These are phyloP conservation scores for Augiades crinisus DNA, from an alignment of 2,888 invertebrate genomes.

Conservation along the genomic window DNA sequence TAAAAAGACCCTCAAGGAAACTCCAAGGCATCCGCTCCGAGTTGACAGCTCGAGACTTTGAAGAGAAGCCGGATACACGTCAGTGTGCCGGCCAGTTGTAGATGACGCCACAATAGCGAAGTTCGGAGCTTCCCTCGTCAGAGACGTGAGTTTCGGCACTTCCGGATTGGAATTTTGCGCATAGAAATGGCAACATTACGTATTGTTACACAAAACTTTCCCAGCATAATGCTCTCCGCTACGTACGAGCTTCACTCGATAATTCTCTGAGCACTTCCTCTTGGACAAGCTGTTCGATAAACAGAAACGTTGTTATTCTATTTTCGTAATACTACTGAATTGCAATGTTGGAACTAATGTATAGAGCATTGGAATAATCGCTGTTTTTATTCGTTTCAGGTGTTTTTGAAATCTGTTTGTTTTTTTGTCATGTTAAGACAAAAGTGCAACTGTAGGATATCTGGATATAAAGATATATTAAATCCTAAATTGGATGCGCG, in stretches of 20 bases:
- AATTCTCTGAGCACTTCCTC: constrained; percentile 58
- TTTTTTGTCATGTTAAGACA: too few species aligned
- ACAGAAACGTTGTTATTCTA: constrained; percentile 49
- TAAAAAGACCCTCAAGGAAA: constrained; percentile 75
- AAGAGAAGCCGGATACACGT: constrained; percentile 76
- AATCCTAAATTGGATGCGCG: too few species aligned
- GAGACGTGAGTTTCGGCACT: constrained; percentile 51
- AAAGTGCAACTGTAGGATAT: too few species aligned
- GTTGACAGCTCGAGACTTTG: constrained; percentile 75
- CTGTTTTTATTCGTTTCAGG: background rate
- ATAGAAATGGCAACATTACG: constrained; percentile 79
- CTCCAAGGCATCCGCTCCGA: constrained; percentile 64
- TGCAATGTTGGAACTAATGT: background rate
- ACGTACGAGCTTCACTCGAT: constrained; percentile 58
- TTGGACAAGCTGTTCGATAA: constrained; percentile 56
- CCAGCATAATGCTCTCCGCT: constrained; percentile 65
- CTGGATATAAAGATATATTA: too few species aligned
- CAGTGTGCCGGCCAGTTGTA: constrained; percentile 72
- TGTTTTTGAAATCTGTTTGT: too few species aligned
- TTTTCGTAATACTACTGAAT: constrained; percentile 29
- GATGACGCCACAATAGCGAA: constrained; percentile 75
- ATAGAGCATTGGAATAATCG: background rate
- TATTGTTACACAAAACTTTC: constrained; percentile 77
- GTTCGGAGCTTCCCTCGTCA: constrained; percentile 53
- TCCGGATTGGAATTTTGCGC: constrained; percentile 69